Conservation (phyloP, 2,888 invertebrate genomes). For the Drosophila testacea region DNA sequence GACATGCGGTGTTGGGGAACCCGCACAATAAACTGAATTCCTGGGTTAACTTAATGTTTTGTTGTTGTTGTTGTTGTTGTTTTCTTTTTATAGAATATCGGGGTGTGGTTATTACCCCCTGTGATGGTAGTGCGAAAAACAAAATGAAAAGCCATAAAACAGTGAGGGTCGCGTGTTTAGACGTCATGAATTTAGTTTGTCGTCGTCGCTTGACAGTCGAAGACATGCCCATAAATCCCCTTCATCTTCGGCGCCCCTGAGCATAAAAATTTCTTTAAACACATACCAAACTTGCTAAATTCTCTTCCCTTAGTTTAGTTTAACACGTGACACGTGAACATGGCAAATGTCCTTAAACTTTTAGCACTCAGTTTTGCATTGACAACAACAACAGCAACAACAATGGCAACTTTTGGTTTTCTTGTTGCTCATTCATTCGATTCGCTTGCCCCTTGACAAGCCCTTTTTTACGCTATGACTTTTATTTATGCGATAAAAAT, state of each 20-base stretch:
- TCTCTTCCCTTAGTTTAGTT: background rate
- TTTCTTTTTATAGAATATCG: slow-evolving; percentile 24
- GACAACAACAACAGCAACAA: slow-evolving; percentile 19
- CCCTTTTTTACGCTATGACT: slow-evolving; percentile 70
- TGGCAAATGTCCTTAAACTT: slow-evolving; percentile 74
- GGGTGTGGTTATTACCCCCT: slow-evolving; percentile 37
- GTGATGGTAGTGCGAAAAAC: slow-evolving; percentile 36
- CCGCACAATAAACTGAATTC: slow-evolving; percentile 8
- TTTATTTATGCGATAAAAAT: slow-evolving; percentile 81
- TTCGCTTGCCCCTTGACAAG: slow-evolving; percentile 61
- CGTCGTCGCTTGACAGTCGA: slow-evolving; percentile 38
- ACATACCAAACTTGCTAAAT: background rate
- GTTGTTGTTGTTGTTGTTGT: slow-evolving; percentile 2
- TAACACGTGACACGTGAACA: slow-evolving; percentile 52
- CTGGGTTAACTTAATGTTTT: slow-evolving; percentile 30
- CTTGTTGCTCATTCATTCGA: slow-evolving; percentile 48
- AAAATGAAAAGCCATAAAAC: slow-evolving; percentile 68
- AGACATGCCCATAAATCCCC: slow-evolving; percentile 29
- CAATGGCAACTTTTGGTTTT: slow-evolving; percentile 19
- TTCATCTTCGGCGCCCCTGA: slow-evolving; percentile 5
- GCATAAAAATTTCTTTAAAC: slow-evolving; percentile 29
- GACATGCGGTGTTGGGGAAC: slow-evolving; percentile 42
- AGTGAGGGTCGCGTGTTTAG: slow-evolving; percentile 68
- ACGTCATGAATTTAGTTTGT: slow-evolving; percentile 70
- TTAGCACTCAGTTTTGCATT: slow-evolving; percentile 43